Conservation (phyloP, 1,140 invertebrate genomes). For the Carposina sasakii region DNA sequence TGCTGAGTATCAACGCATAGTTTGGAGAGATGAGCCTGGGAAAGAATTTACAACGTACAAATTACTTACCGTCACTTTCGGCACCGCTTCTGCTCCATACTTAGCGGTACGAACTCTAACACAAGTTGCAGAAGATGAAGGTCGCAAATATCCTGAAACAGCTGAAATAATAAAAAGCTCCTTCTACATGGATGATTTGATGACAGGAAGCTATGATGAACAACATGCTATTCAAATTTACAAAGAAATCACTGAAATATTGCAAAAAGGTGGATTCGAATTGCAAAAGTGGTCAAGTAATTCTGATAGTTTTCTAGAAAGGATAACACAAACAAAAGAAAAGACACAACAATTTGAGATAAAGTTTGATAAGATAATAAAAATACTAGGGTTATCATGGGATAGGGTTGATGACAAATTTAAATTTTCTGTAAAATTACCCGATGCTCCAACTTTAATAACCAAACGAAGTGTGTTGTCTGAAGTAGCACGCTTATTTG, state of each 20-base stretch:
- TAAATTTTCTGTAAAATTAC: neutral
- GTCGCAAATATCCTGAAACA: constrained; percentile 8
- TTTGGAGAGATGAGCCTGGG: constrained; percentile 31
- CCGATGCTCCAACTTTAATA: neutral
- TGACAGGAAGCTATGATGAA: constrained; percentile 29
- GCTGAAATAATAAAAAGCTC: constrained; percentile 20
- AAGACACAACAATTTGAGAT: constrained; percentile 10
- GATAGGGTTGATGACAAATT: constrained; percentile 7
- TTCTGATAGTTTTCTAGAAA: constrained; percentile 13
- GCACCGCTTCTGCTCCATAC: constrained; percentile 34
- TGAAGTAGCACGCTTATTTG: constrained; percentile 32
- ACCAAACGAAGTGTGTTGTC: constrained; percentile 23
- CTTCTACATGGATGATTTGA: constrained; percentile 49
- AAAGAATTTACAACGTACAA: constrained; percentile 25
- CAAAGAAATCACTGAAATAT: constrained; percentile 12
- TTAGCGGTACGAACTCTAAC: constrained; percentile 28
- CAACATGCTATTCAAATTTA: constrained; percentile 20
- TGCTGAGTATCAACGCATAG: constrained; percentile 34
- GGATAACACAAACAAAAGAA: constrained; percentile 11
- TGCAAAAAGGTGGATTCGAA: constrained; percentile 21
- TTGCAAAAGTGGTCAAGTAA: constrained; percentile 29
- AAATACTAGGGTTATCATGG: constrained; percentile 5
- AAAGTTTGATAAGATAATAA: neutral
- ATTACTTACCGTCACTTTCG: constrained; percentile 32
- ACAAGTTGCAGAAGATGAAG: constrained; percentile 26